Percentiles rank a stretch among this genome's conserved stretches.
Evolutionary conservation across 2,888 invertebrate species (phyloP).

Genomic region (Parnassius apollo): DNA sequence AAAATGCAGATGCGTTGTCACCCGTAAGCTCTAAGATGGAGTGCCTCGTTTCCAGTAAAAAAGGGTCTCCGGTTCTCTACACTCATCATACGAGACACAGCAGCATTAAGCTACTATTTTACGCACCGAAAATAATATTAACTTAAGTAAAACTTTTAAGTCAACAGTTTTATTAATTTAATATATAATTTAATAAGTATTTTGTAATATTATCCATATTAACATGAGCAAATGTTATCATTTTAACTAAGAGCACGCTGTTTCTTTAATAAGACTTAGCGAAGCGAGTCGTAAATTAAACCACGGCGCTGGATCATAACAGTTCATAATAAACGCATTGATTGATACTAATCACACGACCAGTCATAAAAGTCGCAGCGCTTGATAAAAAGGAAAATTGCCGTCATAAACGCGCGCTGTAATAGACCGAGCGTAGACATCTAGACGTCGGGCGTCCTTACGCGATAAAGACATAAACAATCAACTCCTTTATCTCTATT

Average conservation of each 20-base stretch:
- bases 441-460: conserved; percentile 56
- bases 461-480: conserved; percentile 74
- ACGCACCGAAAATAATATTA: too few relatives aligned
- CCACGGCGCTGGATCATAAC: conserved; percentile 40
- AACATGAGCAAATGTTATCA: background rate
- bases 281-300: conserved; percentile 31
- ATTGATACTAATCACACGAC: conserved; percentile 59
- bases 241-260: background rate
- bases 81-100: too few relatives aligned
- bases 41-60: too few relatives aligned
- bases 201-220: too few relatives aligned
- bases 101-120: too few relatives aligned
- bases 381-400: conserved; percentile 72
- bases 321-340: conserved; percentile 47
- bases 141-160: too few relatives aligned
- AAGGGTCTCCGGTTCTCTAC: too few relatives aligned
- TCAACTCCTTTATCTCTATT: conserved; percentile 77
- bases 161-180: too few relatives aligned
- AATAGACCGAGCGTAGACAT: conserved; percentile 54
- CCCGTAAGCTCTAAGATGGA: too few relatives aligned
- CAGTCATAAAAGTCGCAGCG: conserved; percentile 38
- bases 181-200: too few relatives aligned
- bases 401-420: conserved; percentile 62
- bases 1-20: too few relatives aligned
- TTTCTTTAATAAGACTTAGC: background rate